A percentile compares a stretch with the other conserved stretches of the same genome.
phyloP scores from a whole-genome alignment of 2,797 vertebrate genomes.

The Dipus sagitta region DNA sequence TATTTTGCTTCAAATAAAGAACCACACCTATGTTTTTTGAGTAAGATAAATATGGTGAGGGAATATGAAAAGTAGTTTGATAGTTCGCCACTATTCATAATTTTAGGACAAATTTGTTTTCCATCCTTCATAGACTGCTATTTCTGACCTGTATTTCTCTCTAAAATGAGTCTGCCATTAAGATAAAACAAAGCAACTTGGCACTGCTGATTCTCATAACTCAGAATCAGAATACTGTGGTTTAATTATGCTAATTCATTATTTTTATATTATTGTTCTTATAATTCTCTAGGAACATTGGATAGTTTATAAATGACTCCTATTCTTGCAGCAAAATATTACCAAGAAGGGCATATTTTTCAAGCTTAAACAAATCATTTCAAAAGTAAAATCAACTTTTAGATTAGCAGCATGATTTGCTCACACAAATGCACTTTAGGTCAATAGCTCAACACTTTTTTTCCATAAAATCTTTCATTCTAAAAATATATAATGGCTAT shows the following conservation, averaged over 20 bases:
- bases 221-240: background rate
- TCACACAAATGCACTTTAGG: constrained; percentile 17
- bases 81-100: background rate
- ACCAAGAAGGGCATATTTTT: constrained; percentile 32
- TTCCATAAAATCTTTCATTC: background rate
- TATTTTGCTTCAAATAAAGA: constrained; percentile 36
- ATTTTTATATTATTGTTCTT: background rate
- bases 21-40: background rate
- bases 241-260: background rate
- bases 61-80: background rate
- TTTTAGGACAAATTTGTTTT: background rate
- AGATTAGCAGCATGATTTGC: background rate
- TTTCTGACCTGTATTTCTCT: background rate
- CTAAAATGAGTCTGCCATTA: background rate
- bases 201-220: background rate
- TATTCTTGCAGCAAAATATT: constrained; percentile 37
- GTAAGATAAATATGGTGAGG: background rate
- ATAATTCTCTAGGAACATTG: constrained; percentile 5
- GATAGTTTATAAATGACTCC: background rate
- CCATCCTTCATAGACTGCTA: background rate
- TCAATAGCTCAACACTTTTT: background rate
- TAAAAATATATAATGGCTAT: background rate
- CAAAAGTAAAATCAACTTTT: constrained; percentile 54
- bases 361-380: background rate
- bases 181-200: background rate